These are phyloP conservation scores for Pocillopora meandrina DNA, from an alignment of 92 coral and sea anemone genomes.

Conservation along the genomic window DNA sequence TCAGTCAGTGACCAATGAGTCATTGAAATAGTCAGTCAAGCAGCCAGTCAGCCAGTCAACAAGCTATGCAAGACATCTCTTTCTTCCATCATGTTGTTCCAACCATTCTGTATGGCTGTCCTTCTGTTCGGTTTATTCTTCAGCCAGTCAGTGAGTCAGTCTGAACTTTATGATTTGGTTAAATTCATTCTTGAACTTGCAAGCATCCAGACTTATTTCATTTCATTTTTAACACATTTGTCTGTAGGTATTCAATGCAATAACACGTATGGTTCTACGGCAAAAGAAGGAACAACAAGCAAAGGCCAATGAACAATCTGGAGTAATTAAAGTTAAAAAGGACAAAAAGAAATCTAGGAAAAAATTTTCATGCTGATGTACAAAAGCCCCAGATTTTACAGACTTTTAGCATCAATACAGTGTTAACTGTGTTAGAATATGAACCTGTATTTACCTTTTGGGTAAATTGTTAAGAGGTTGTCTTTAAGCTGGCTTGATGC, in stretches of 20 bases:
- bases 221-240: background rate
- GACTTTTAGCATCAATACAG: slow-evolving; percentile 6
- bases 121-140: background rate
- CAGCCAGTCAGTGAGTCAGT: background rate
- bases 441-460: slow-evolving; percentile 6
- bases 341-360: slow-evolving; percentile 69
- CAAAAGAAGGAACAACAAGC: slow-evolving; percentile 89
- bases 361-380: slow-evolving; percentile 54
- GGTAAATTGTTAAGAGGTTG: background rate
- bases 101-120: background rate
- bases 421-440: slow-evolving; percentile 10
- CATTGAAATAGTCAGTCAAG: too few species aligned
- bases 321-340: slow-evolving; percentile 77
- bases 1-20: too few species aligned
- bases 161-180: too few species aligned
- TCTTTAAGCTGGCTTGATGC: background rate
- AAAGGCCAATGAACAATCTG: slow-evolving; percentile 73
- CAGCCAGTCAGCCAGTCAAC: too few species aligned
- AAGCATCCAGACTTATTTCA: background rate
- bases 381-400: slow-evolving; percentile 30
- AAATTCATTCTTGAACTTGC: too few species aligned
- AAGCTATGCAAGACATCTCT: too few species aligned
- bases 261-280: slow-evolving; percentile 86
- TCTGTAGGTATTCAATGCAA: slow-evolving; percentile 89
- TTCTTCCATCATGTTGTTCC: too few species aligned